Conservation (phyloP, 2,888 invertebrate species). For the Lithophane socia region DNA sequence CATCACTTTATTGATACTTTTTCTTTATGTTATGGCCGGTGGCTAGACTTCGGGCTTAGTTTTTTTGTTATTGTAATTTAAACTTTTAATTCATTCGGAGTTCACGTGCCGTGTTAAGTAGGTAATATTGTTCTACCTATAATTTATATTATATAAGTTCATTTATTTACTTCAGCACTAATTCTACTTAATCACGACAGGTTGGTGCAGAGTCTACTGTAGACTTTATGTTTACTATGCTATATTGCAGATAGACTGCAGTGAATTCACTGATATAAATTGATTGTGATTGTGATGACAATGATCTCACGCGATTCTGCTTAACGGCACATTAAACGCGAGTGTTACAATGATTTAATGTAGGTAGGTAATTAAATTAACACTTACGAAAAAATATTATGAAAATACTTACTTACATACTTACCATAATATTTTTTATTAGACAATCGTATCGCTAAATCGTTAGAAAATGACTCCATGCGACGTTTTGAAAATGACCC, state of each 20-base stretch:
- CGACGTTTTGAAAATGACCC: too few relatives aligned
- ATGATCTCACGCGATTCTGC: slow-evolving; percentile 14
- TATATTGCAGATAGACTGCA: slow-evolving; percentile 16
- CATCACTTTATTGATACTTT: slow-evolving; percentile 5
- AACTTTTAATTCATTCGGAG: background rate
- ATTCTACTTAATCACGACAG: background rate
- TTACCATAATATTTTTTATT: too few relatives aligned
- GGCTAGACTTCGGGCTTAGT: background rate
- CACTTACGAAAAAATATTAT: too few relatives aligned
- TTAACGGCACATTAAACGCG: background rate
- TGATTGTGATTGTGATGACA: background rate
- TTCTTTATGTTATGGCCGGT: background rate
- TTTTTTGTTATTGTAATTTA: too few relatives aligned
- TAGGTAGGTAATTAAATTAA: too few relatives aligned
- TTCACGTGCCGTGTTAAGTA: background rate
- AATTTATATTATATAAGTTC: too few relatives aligned
- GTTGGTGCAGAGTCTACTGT: slow-evolving; percentile 29
- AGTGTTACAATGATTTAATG: background rate
- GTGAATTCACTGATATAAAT: background rate
- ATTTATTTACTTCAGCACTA: too few relatives aligned
- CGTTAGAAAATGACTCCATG: too few relatives aligned
- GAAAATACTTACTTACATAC: too few relatives aligned
- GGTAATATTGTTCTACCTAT: too few relatives aligned
- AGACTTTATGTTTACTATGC: too few relatives aligned
- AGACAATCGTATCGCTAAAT: too few relatives aligned